phyloP scores from a whole-genome alignment of 2,113 vertebrate species.

The human region GRCh38 chr3:197805001-197805500 shows the following conservation, averaged over 20 bases:
- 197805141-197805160: too few relatives aligned
- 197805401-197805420: neutral
- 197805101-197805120: too few relatives aligned
- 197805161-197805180: too few relatives aligned
- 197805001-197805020: too few relatives aligned
- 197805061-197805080: too few relatives aligned
- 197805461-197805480: neutral
- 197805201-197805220: neutral
- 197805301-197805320: neutral
- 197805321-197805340: neutral
- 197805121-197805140: too few relatives aligned
- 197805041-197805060: too few relatives aligned
- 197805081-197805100: too few relatives aligned
- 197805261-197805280: neutral
- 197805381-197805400: neutral
- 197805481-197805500: neutral
- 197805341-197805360: neutral
- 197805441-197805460: neutral
- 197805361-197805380: neutral
- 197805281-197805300: neutral
- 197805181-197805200: neutral
- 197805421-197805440: neutral
- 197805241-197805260: neutral
- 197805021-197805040: too few relatives aligned
- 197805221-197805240: conserved; percentile 33